A percentile compares a stretch with the other conserved stretches of the same genome.
Conservation (phyloP, 2,113 vertebrate genomes). For the Tragelaphus scriptus region DNA sequence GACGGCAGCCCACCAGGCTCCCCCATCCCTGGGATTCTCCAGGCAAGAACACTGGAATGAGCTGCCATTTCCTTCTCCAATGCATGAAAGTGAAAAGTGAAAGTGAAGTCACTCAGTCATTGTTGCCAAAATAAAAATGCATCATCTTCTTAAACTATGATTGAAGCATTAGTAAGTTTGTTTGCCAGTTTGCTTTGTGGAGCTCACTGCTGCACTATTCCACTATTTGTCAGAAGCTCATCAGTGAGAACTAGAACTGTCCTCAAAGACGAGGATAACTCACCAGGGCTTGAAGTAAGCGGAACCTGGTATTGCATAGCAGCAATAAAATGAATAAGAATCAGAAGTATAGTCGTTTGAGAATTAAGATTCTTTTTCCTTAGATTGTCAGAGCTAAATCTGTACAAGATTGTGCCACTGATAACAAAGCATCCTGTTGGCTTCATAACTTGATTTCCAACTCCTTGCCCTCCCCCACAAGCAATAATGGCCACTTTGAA, state of each 20-base stretch:
- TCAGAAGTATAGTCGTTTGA: background rate
- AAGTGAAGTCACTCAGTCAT: background rate
- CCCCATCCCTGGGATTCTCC: no score
- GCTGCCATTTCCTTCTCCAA: no score
- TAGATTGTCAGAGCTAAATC: background rate
- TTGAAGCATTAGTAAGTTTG: background rate
- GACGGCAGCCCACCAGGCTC: no score
- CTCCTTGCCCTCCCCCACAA: background rate
- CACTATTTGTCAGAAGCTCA: background rate
- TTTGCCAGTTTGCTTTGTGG: background rate
- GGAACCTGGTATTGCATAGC: background rate
- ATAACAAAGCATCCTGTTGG: background rate
- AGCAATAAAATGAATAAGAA: slow-evolving; percentile 11
- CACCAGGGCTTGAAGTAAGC: background rate
- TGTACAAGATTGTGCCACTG: background rate
- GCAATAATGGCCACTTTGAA: slow-evolving; percentile 50
- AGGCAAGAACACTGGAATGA: no score
- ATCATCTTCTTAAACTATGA: background rate
- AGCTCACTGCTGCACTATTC: background rate
- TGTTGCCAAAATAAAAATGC: background rate
- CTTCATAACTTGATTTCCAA: background rate
- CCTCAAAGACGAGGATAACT: background rate
- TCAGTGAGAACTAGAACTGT: background rate
- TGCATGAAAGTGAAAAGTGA: no score
- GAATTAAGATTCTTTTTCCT: background rate